A percentile compares a stretch with the other conserved stretches of the same genome.
Conservation (phyloP, 2,888 invertebrate species). For the Andrena fulva region DNA sequence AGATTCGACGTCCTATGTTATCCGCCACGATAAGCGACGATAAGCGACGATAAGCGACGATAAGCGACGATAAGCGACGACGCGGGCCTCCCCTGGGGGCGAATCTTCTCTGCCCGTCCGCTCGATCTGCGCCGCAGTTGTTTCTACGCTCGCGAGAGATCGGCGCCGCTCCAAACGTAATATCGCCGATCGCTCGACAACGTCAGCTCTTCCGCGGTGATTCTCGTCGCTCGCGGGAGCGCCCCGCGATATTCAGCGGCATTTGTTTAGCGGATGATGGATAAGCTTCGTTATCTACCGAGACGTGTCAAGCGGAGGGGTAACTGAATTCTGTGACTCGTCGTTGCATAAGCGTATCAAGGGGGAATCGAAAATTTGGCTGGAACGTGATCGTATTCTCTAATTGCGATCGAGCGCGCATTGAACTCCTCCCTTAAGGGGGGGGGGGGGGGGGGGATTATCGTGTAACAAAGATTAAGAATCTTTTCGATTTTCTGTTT, state of each 20-base stretch:
- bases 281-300: background rate
- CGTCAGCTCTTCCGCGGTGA: conserved; percentile 41
- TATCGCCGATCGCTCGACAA: conserved; percentile 36
- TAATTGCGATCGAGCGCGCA: conserved; percentile 36
- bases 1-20: conserved; percentile 43
- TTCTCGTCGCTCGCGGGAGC: background rate
- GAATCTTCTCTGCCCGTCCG: background rate
- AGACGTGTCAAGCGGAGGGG: background rate
- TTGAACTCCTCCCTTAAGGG: conserved; percentile 5
- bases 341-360: background rate
- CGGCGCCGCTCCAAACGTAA: conserved; percentile 46
- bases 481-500: too few species aligned
- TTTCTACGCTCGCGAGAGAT: conserved; percentile 28
- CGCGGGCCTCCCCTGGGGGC: conserved; percentile 1
- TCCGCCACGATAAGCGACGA: conserved; percentile 41
- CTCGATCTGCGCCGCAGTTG: conserved; percentile 26
- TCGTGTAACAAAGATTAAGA: too few species aligned
- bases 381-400: conserved; percentile 18
- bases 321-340: background rate
- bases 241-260: background rate
- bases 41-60: conserved; percentile 13
- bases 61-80: conserved; percentile 4
- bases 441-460: too few species aligned
- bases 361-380: background rate
- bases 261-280: conserved; percentile 28